Evolutionary conservation across 2,888 invertebrate genomes (phyloP).

Genomic region (Oegoconia quadripuncta): DNA sequence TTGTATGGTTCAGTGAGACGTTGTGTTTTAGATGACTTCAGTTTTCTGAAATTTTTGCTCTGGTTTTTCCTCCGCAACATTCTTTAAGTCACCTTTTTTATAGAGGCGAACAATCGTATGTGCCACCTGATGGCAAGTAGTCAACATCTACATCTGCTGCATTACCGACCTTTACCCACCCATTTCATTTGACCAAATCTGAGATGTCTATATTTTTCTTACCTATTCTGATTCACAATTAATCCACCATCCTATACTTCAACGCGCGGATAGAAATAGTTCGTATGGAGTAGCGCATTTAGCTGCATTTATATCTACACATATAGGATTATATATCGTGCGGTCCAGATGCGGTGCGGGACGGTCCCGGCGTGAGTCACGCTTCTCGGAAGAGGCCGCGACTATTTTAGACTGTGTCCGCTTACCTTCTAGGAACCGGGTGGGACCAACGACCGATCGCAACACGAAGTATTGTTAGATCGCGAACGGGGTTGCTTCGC

Average conservation of each 20-base stretch:
- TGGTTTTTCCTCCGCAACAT: too few species aligned
- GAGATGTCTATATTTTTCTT: not conserved
- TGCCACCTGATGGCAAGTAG: too few species aligned
- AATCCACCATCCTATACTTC: not conserved
- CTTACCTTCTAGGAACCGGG: conserved; percentile 75
- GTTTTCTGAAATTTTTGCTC: too few species aligned
- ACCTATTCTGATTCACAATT: too few species aligned
- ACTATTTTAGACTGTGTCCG: conserved; percentile 77
- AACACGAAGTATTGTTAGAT: conserved; percentile 72
- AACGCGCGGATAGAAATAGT: not conserved
- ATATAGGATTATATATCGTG: conserved; percentile 11
- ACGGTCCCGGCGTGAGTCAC: conserved; percentile 68
- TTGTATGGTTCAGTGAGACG: too few species aligned
- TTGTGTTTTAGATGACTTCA: too few species aligned
- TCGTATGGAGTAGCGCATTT: not conserved
- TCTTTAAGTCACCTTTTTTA: too few species aligned
- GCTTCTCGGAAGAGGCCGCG: conserved; percentile 70
- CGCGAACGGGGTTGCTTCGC: conserved; percentile 59
- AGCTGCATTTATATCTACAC: conserved; percentile 10
- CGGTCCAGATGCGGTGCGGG: conserved; percentile 68
- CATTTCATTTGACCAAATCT: too few species aligned
- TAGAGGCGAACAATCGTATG: too few species aligned
- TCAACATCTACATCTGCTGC: too few species aligned
- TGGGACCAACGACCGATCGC: conserved; percentile 76
- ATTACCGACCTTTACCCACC: too few species aligned